Base-by-base conservation (phyloP, 1,140 invertebrate genomes). In the Eumeta japonica region DNA sequence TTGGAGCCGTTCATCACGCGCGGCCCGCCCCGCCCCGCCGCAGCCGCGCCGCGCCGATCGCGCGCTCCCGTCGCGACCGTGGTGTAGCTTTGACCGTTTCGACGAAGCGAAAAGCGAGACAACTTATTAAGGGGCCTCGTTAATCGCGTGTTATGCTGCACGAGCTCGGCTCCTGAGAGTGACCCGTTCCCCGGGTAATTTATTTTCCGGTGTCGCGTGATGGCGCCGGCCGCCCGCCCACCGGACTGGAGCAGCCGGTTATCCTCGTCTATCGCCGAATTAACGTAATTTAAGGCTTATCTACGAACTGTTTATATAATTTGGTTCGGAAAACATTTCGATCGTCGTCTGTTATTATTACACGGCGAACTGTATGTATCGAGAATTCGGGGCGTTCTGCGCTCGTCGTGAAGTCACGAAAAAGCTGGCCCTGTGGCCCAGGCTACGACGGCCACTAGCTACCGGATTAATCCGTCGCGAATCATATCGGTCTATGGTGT, bases 11-110 rank as follows among this genome's bases (percentile, higher is more conserved):
- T 72, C 66, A 68, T 72, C 67, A 72, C 50, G 10, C n/a, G n/a
- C n/a, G n/a, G n/a, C n/a, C n/a, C n/a, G n/a, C n/a, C n/a, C n/a
- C n/a, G n/a, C n/a, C n/a, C n/a, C n/a, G n/a, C n/a, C n/a, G n/a
- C n/a, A n/a, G n/a, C n/a, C n/a, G n/a, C n/a, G n/a, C n/a, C n/a
- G n/a, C n/a, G 13, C 50, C 34, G 38, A 39, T 50, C 44, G 41
- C 41, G 39, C 48, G 50, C 48, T 71, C 64, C 62, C 63, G 64
- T 62, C 64, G 55, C 52, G 5, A 27, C 48, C 51, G 28, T 47
- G 49, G 56, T 56, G 63, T 64, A 62, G 65, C 67, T 65, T 58
- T 58, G 57, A 72, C 68, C 63, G 64, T 66, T 68, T 68, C 62
- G 62, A 62, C 68, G 66, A 63, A 65, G 61, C n/a, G 59, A 55